phyloP scores from a whole-genome alignment of 2,113 vertebrate genomes.

The Mirounga angustirostris region DNA sequence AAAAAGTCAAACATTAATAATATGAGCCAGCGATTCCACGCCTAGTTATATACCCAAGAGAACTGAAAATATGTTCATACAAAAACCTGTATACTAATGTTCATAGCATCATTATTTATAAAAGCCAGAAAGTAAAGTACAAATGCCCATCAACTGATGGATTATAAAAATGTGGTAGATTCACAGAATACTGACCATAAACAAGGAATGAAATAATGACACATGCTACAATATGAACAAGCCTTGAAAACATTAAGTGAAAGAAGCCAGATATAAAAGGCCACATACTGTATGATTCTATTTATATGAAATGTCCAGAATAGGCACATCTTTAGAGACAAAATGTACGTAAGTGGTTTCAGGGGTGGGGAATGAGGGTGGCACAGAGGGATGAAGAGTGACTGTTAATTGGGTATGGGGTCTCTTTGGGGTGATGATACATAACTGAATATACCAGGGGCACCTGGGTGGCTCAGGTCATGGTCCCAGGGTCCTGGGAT shows the following conservation, averaged over 20 bases:
- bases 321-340: constrained; percentile 22
- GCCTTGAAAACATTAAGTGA: not conserved
- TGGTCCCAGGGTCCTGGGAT: not conserved
- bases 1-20: not conserved
- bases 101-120: not conserved
- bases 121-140: not conserved
- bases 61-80: not conserved
- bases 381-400: not conserved
- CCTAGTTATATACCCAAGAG: not conserved
- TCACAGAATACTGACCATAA: not conserved
- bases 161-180: not conserved
- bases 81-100: not conserved
- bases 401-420: not conserved
- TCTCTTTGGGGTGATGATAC: not conserved
- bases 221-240: not conserved
- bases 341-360: not conserved
- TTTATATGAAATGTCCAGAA: not conserved
- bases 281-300: not conserved
- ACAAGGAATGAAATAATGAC: not conserved
- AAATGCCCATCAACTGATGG: constrained; percentile 1
- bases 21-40: not conserved
- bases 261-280: not conserved
- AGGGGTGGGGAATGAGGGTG: not conserved
- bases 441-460: not conserved
- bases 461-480: not conserved